Percentiles rank a stretch among this genome's conserved stretches.
These are phyloP conservation scores for Clanis bilineata DNA, from an alignment of 2,888 invertebrate genomes.

Conservation along the genomic window DNA sequence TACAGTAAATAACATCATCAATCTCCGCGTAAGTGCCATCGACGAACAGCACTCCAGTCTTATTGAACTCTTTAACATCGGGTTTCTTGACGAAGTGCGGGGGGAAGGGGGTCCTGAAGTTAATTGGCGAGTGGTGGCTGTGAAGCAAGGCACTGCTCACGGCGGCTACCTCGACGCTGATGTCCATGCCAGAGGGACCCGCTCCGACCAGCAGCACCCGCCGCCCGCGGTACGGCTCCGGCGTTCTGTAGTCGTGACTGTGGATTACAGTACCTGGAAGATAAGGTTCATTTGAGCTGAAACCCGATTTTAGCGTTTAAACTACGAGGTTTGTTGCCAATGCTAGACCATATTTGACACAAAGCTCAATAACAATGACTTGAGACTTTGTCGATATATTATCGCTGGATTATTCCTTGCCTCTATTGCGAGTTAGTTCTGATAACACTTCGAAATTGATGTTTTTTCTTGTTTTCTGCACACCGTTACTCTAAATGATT, in stretches of 20 bases:
- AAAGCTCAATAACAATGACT: too few species aligned
- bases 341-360: too few species aligned
- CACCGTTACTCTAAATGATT: too few species aligned
- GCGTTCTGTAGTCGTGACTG: constrained; percentile 87
- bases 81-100: constrained; percentile 75
- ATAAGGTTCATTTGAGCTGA: not conserved
- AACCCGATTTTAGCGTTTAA: too few species aligned
- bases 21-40: constrained; percentile 83
- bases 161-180: constrained; percentile 82
- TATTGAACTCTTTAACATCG: constrained; percentile 74
- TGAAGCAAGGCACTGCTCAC: constrained; percentile 70
- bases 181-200: constrained; percentile 88
- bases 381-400: too few species aligned
- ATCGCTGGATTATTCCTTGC: too few species aligned
- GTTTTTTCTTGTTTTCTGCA: too few species aligned
- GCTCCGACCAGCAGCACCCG: constrained; percentile 86
- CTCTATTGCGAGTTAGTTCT: too few species aligned
- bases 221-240: constrained; percentile 80
- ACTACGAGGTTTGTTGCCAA: too few species aligned
- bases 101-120: constrained; percentile 68
- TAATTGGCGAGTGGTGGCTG: constrained; percentile 74
- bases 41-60: constrained; percentile 78
- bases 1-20: constrained; percentile 88
- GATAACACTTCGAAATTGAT: too few species aligned
- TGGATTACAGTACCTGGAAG: constrained; percentile 84